Base-by-base conservation (phyloP, 2,888 invertebrate species). In the Fissipunctia ypsillon region DNA sequence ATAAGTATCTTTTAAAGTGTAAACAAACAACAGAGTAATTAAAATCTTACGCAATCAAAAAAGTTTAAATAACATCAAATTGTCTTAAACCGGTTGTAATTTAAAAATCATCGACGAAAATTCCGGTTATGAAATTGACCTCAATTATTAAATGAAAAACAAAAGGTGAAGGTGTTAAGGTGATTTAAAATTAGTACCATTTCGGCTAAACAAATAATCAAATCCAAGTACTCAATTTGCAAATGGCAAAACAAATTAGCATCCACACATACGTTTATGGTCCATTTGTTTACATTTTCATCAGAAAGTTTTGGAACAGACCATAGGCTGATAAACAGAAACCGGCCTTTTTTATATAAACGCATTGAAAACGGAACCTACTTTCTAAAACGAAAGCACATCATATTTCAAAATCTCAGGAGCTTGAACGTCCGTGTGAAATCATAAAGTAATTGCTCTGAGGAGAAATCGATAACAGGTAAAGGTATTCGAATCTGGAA, bases 381-480 rank as follows among this genome's bases (percentile, higher is more conserved):
- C 31, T 4, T 64, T 75, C 22, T 19, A 25, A 67, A 67, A 66
- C 0, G 35, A 59, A 74, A 59, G 43, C 28, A 59, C 43, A 66
- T n/a, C 19, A 50, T 31, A 43, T 67, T 74, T 28, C 16, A 56
- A 68, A 70, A 56, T 72, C 45, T 69, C 22, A n/a, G 10, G 43
- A 64, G 57, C 61, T 69, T 69, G 52, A 61, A 61, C 41, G 78
- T 84, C 66, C 68, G 64, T 70, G 7, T 70, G 56, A 70, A 50
- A 79, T 60, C 73, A 54, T 79, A 72, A 60, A 79, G 59, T 79
- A 77, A 77, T 79, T 72, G 79, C 60, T 56, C 28, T 54, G 45
- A 72, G 31, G 12, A 68, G 41, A 64, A 76, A 77, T 65, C 64
- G 16, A 68, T 63, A 83, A 78, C 76, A 74, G 56, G 65, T 25